These are phyloP conservation scores for Furcula furcula DNA, from an alignment of 2,888 invertebrate genomes.

Conservation along the genomic window DNA sequence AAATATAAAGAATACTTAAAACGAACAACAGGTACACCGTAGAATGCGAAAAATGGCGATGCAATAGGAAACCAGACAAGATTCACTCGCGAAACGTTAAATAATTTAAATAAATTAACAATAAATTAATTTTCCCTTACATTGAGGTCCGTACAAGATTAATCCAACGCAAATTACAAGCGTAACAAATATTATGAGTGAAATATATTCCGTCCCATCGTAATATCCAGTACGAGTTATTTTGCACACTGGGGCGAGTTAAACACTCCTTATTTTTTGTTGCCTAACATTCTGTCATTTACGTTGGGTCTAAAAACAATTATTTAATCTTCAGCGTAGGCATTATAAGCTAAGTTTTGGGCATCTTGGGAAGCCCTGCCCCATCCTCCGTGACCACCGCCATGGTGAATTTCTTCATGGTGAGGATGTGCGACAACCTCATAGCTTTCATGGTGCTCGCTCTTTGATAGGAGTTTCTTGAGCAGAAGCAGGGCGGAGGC, in stretches of 20 bases:
- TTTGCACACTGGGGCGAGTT: no score
- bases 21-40: slow-evolving; percentile 60
- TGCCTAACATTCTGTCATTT: no score
- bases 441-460: slow-evolving; percentile 85
- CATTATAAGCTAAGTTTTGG: slow-evolving; percentile 87
- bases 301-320: no score
- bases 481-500: slow-evolving; percentile 86
- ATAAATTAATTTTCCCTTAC: slow-evolving; percentile 68
- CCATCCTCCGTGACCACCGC: slow-evolving; percentile 82
- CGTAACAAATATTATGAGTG: no score
- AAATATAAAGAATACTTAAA: slow-evolving; percentile 42
- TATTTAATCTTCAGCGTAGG: slow-evolving; percentile 65
- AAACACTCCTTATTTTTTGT: no score
- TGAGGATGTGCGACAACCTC: slow-evolving; percentile 89
- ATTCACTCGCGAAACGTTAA: slow-evolving; percentile 46
- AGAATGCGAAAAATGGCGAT: slow-evolving; percentile 40
- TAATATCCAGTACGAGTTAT: no score
- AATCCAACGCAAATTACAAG: no score
- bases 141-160: slow-evolving; percentile 69
- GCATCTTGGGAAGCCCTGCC: slow-evolving; percentile 85
- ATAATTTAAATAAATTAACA: slow-evolving; percentile 53
- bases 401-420: slow-evolving; percentile 79
- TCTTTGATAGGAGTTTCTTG: slow-evolving; percentile 87
- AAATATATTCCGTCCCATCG: no score
- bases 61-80: slow-evolving; percentile 56